Evolutionary conservation across 2,888 invertebrate genomes (phyloP), one percentile per base, ranked within the genome.

Genomic region (Helleia helle): DNA sequence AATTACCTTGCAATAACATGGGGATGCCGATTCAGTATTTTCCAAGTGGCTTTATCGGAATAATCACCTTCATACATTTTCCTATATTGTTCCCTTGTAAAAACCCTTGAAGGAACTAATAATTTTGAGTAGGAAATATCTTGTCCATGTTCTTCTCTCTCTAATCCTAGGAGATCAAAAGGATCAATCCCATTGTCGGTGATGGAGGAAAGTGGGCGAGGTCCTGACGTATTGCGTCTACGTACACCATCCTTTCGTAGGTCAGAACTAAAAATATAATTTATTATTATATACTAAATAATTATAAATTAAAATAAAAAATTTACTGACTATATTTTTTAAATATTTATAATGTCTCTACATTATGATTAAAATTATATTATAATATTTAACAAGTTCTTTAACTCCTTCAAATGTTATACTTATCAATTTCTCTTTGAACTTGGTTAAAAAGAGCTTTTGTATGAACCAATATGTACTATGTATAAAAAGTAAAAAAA

Each of bases 111-210:
- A 37, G 95, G 93, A 40, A 93, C 90, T 49, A 96, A 79, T 44
- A 96, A 79, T 65, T 93, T 92, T 25, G 93, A 93, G 75, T 96
- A 97, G 11, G 96, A 96, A 56, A 95, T 90, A 73, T 96, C 95
- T 91, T 95, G 95, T 40, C 95, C 95, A 71, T 94, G 93, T 69
- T 91, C 90, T 47, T 90, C 90, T 64, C 88, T 87, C 62, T 95
- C 93, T 45, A 95, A 87, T 24, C 96, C 95, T 44, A 96, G 79
- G 26, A 94, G 88, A 66, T 94, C 92, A 71, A 95, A 94, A 22
- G 95, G 93, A 86, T 96, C 95, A 47, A 91, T 77, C 17, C 90
- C 88, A 69, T 90, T 93, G 44, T 97, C 97, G 53, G 91, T 93
- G 41, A 92, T 92, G 14, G 93, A 88, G 38, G 95, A 96, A 40